Base-by-base conservation (phyloP, 2,113 vertebrate genomes). In the Brachyistius frenatus region DNA sequence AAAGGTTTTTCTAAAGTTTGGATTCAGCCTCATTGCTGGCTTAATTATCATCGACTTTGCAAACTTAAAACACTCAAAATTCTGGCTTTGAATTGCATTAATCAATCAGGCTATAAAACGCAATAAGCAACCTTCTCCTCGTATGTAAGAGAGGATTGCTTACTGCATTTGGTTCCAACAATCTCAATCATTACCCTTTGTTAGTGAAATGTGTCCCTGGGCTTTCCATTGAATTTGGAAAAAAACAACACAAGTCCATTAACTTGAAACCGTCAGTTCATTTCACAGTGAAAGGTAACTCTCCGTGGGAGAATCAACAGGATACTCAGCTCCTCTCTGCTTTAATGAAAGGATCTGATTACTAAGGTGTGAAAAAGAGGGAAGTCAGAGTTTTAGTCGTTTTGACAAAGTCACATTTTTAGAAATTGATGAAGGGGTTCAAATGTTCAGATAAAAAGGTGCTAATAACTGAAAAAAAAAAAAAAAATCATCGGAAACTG, bases 241-340 rank as follows among this genome's bases (percentile, higher is more conserved):
- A 56, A 39, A 76, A 60, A 70, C 68, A 50, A n/a, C 36, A 61
- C 53, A 47, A 46, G 56, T 78, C 65, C 14, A 61, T 73, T 82
- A 32, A 86, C 69, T 67, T 44, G 66, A 79, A 78, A 16, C 55
- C 31, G 39, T 65, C 11, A 11, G 56, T 66, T 78, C 15, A 50
- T 11, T 44, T 44, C 41, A 44, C 10, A 3, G 2, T 44, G 41
- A 44, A 44, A 44, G 41, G 13, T 11, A 9, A 9, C 41, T 44
- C 41, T 44, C 41, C 7, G 6, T 4, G 10, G 23, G 41, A 44
- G 37, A 4, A 37, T 37, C 37, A 37, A 37, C 37, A 32, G 41
- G 13, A 62, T 46, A 39, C 52, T 70, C 62, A 55, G 2, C 58
- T 76, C 16, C 2, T 44, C 23, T 35, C 3, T 64, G 1, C 7